Evolutionary conservation across 2,888 invertebrate genomes (phyloP).

Genomic region (Choreutis nemorana): DNA sequence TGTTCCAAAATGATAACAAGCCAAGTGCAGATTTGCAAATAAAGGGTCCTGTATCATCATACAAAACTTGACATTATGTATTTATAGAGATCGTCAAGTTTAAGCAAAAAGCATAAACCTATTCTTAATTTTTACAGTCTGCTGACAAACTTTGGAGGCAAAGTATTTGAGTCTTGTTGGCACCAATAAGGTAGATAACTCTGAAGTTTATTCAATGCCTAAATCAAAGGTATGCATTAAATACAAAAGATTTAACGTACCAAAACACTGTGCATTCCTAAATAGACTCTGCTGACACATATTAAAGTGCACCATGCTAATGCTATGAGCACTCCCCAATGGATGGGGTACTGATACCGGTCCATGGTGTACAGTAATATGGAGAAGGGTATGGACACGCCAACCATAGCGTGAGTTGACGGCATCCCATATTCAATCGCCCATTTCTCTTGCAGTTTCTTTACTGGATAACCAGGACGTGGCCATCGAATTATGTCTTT

Average conservation of each 20-base stretch:
- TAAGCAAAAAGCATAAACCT: too few relatives aligned
- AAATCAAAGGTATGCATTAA: too few relatives aligned
- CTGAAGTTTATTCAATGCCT: too few relatives aligned
- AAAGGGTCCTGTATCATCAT: too few relatives aligned
- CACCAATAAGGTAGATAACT: too few relatives aligned
- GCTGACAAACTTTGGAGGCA: too few relatives aligned
- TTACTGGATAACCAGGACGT: conserved; percentile 84
- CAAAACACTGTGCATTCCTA: conserved; percentile 93
- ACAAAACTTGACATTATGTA: too few relatives aligned
- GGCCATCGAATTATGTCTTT: conserved; percentile 91
- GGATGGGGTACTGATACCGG: conserved; percentile 76
- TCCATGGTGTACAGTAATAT: conserved; percentile 81
- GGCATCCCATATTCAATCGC: conserved; percentile 94
- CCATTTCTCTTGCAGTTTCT: conserved; percentile 87
- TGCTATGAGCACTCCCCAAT: conserved; percentile 67
- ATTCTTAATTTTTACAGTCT: too few relatives aligned
- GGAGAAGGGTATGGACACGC: conserved; percentile 86
- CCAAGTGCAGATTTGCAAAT: too few relatives aligned
- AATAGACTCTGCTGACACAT: conserved; percentile 85
- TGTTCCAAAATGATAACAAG: too few relatives aligned
- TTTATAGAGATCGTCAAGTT: too few relatives aligned
- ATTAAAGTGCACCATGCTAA: conserved; percentile 78
- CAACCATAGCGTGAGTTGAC: conserved; percentile 93
- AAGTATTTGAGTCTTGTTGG: too few relatives aligned
- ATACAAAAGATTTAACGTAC: conserved; percentile 57